phyloP scores from a whole-genome alignment of 2,113 vertebrate genomes.

The Paradoxurus hermaphroditus region DNA sequence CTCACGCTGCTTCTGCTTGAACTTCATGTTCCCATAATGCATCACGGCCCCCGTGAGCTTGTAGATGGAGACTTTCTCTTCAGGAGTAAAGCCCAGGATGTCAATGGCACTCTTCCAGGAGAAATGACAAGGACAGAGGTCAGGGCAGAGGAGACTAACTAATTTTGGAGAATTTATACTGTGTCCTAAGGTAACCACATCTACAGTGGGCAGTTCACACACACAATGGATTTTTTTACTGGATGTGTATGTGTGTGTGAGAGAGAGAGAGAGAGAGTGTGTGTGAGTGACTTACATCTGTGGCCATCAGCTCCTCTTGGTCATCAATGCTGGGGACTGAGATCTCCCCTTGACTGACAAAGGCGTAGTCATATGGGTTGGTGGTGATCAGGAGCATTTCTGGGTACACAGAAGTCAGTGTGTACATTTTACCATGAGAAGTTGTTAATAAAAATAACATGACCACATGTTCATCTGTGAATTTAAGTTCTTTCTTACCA shows the following conservation, averaged over 20 bases:
- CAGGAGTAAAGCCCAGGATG: constrained; percentile 85
- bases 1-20: constrained; percentile 92
- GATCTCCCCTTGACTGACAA: constrained; percentile 87
- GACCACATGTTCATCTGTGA: no score
- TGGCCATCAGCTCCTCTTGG: constrained; percentile 86
- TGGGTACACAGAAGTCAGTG: constrained; percentile 44
- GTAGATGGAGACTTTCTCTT: constrained; percentile 86
- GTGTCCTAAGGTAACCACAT: neutral
- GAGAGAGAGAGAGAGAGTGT: no score
- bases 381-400: constrained; percentile 92
- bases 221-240: neutral
- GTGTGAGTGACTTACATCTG: constrained; percentile 89
- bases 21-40: constrained; percentile 91
- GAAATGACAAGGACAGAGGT: neutral
- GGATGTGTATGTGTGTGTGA: no score
- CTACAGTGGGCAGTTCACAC: neutral
- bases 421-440: neutral
- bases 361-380: constrained; percentile 89
- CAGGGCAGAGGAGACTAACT: neutral
- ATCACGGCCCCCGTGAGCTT: constrained; percentile 88
- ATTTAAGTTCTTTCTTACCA: constrained; percentile 45
- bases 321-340: constrained; percentile 90
- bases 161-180: neutral
- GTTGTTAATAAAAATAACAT: neutral
- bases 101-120: constrained; percentile 86